Evolutionary conservation across 2,797 vertebrate genomes (phyloP).

Genomic region (Rhincodon typus): DNA sequence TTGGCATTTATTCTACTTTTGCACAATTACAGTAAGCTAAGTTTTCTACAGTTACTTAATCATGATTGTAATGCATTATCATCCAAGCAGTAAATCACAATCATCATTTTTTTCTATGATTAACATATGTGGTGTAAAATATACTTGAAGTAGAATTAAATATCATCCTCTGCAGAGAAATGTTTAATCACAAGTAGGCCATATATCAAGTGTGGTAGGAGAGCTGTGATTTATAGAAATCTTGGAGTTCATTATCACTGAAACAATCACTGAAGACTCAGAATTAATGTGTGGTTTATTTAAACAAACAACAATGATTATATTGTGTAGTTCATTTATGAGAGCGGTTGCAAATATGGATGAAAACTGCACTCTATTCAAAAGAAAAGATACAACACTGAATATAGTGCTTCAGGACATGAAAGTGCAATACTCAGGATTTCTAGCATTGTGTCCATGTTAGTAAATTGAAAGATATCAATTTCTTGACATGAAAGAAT

Average conservation of each 20-base stretch:
- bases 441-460: not conserved
- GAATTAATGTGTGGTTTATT: not conserved
- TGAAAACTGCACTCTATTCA: not conserved
- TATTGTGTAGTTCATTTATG: not conserved
- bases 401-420: not conserved
- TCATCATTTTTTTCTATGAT: not conserved
- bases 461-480: not conserved
- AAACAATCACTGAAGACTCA: not conserved
- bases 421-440: not conserved
- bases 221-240: not conserved
- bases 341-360: not conserved
- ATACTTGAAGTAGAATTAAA: not conserved
- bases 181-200: conserved; percentile 12
- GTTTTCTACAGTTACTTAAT: conserved; percentile 16
- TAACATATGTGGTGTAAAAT: not conserved
- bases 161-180: not conserved
- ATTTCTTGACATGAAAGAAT: not conserved
- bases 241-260: conserved; percentile 10
- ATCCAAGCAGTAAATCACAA: conserved; percentile 20
- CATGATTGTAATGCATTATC: not conserved
- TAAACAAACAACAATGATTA: not conserved
- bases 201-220: not conserved
- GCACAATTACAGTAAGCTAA: not conserved
- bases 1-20: not conserved
- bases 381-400: not conserved